A percentile compares a stretch with the other conserved stretches of the same genome.
Conservation (phyloP, 2,888 invertebrate species). For the Neoscelio sp. region DNA sequence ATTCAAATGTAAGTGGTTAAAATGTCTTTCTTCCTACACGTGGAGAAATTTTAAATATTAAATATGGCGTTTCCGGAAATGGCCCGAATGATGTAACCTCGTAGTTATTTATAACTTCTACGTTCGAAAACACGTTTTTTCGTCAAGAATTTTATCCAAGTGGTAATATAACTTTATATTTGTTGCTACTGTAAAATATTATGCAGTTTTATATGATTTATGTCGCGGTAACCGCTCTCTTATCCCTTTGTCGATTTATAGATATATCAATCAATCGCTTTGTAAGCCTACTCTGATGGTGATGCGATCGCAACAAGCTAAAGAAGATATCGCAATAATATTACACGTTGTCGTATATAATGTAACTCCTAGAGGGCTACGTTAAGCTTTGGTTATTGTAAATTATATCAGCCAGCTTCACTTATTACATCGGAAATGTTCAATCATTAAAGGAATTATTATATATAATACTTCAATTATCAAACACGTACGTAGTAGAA, state of each 20-base stretch:
- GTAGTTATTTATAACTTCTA: no score
- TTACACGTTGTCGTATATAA: slow-evolving; percentile 50
- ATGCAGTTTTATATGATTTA: slow-evolving; percentile 39
- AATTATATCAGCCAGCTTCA: slow-evolving; percentile 12
- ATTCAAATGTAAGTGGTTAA: slow-evolving; percentile 2
- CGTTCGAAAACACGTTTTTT: no score
- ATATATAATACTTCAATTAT: no score
- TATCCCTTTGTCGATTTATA: slow-evolving; percentile 49
- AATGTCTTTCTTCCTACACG: slow-evolving; percentile 8
- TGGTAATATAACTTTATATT: no score
- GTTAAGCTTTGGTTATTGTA: slow-evolving; percentile 26
- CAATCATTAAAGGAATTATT: neutral
- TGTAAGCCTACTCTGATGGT: slow-evolving; percentile 25
- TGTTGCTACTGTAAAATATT: slow-evolving; percentile 17
- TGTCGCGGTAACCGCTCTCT: slow-evolving; percentile 17
- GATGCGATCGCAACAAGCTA: slow-evolving; percentile 43
- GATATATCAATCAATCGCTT: slow-evolving; percentile 54
- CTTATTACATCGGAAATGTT: slow-evolving; percentile 4
- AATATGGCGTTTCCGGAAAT: slow-evolving; percentile 16
- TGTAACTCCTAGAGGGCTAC: slow-evolving; percentile 37
- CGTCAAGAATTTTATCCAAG: no score
- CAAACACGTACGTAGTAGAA: no score
- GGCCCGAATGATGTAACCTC: no score
- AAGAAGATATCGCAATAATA: slow-evolving; percentile 51
- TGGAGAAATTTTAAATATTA: neutral